Base-by-base conservation (phyloP, 2,113 vertebrate species). In the Xenopus borealis region DNA sequence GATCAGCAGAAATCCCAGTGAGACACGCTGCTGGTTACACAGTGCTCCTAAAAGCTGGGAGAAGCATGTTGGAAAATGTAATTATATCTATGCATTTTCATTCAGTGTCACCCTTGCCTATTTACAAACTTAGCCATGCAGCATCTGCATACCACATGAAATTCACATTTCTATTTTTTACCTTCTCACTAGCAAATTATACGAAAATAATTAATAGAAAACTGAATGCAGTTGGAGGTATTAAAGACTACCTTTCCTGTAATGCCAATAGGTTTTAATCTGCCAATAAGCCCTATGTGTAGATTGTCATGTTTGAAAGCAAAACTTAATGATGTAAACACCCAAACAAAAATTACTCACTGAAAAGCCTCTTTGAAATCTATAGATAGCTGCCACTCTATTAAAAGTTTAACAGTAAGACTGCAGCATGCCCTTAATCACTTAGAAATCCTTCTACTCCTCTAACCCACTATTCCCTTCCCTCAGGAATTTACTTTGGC, bases 1-100 rank as follows among this genome's bases (percentile, higher is more conserved):
- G 74, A 64, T 77, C 74, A 77, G 74, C 74, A 77, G 74, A 77
- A 77, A 77, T 77, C 74, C 74, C 74, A 77, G 74, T 47, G 67
- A 63, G 74, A 77, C 67, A 55, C 66, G 11, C 67, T 55, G 67
- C 74, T 69, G 74, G 66, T 77, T 77, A 66, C 62, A 58, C 73
- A 45, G 68, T 57, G 47, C 46, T 77, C 67, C 33, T 50, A 62
- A 50, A 70, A 77, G 66, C 59, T 55, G 67, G 74, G 67, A 70
- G 61, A 70, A 70, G 59, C 46, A 57, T 69, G 66, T 77, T 63
- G 66, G 59, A 77, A 77, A 77, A 77, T 77, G 74, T 70, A 77
- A 77, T 77, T 77, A 77, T 70, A 2, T 27, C 23, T 27, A 2
- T 27, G 23, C 23, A 77, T 70, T 77, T 77, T 77, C 74, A 70